Evolutionary conservation across 1,140 invertebrate species (phyloP).

Genomic region (Cotesia chilonis): DNA sequence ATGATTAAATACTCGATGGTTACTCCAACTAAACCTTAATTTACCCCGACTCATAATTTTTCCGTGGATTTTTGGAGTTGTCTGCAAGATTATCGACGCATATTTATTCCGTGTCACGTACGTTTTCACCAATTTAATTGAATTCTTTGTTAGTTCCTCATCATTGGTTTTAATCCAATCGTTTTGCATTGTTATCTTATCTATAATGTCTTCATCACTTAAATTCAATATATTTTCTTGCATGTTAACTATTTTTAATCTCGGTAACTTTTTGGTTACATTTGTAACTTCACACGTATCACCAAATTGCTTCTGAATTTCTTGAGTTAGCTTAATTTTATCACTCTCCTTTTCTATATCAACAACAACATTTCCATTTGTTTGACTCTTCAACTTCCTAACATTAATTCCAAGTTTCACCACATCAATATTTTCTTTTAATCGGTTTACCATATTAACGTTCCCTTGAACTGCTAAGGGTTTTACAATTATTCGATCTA

Average conservation of each 20-base stretch:
- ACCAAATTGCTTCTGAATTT: background rate
- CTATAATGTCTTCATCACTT: background rate
- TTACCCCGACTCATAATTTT: background rate
- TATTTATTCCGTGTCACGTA: too few species aligned
- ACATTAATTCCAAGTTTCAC: conserved; percentile 4
- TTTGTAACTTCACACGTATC: background rate
- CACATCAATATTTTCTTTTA: conserved; percentile 8
- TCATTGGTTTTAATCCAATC: background rate
- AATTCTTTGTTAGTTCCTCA: too few species aligned
- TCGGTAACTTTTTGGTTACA: background rate
- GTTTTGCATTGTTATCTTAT: background rate
- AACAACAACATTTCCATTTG: conserved; percentile 6
- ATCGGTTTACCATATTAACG: background rate
- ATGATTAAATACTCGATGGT: background rate
- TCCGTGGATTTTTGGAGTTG: too few species aligned
- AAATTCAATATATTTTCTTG: background rate
- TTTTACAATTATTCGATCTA: background rate
- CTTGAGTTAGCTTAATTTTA: background rate
- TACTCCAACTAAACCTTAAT: conserved; percentile 15
- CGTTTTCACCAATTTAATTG: too few species aligned
- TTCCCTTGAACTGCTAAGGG: background rate
- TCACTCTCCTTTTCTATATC: conserved; percentile 1
- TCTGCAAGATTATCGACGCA: too few species aligned
- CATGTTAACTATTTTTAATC: conserved; percentile 1
- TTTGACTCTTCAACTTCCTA: background rate